Conservation (phyloP, 2,888 invertebrate genomes). For the Rhaphigaster nebulosa region DNA sequence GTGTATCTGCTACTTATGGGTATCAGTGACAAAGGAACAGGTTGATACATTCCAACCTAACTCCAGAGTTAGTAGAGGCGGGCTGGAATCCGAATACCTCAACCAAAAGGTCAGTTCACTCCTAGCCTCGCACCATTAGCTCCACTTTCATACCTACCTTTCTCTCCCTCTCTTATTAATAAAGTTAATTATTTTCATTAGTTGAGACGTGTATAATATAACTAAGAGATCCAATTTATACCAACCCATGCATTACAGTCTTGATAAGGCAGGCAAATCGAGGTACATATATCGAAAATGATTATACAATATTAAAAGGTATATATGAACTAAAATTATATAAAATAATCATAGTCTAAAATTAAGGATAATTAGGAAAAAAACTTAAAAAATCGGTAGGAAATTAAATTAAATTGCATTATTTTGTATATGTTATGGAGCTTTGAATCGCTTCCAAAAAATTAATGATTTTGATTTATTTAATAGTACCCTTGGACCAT, state of each 20-base stretch:
- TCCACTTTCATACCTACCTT: not conserved
- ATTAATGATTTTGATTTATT: no score
- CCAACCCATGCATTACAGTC: not conserved
- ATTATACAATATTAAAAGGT: no score
- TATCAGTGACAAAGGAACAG: not conserved
- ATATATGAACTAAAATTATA: no score
- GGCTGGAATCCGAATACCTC: not conserved
- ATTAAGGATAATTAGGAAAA: no score
- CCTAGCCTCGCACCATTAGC: not conserved
- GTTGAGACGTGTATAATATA: not conserved
- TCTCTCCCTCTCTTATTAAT: not conserved
- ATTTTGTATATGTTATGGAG: no score
- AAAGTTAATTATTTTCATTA: not conserved
- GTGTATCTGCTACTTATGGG: not conserved
- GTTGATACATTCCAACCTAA: not conserved
- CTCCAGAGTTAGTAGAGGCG: not conserved
- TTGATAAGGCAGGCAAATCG: no score
- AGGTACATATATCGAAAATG: no score
- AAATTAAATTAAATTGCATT: no score
- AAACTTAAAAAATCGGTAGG: no score
- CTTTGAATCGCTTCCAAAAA: no score
- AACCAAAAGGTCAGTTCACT: not conserved
- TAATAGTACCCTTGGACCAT: no score
- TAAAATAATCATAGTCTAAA: no score
- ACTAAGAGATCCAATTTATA: not conserved